A percentile compares a stretch with the other conserved stretches of the same genome.
phyloP scores from a whole-genome alignment of 2,113 vertebrate species.

The Copsychus sechellarum region DNA sequence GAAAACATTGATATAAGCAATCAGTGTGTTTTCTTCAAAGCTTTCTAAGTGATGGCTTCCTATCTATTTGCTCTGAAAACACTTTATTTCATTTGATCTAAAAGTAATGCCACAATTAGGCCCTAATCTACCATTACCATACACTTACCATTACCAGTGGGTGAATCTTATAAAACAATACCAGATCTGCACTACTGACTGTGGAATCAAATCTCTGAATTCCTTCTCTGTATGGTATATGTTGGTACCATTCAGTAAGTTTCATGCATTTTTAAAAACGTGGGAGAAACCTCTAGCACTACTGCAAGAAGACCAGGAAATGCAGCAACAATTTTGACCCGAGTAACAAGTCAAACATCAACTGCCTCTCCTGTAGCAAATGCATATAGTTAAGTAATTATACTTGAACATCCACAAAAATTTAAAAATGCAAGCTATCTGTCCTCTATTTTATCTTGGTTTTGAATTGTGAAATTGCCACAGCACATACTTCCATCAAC shows the following conservation, averaged over 20 bases:
- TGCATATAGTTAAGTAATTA: background rate
- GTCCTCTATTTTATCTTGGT: background rate
- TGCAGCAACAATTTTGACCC: background rate
- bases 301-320: background rate
- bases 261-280: background rate
- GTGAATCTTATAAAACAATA: background rate
- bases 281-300: background rate
- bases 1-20: background rate
- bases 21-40: background rate
- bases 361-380: background rate
- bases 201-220: background rate
- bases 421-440: background rate
- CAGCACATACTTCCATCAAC: background rate
- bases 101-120: background rate
- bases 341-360: background rate
- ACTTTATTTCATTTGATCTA: background rate
- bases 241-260: background rate
- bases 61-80: background rate
- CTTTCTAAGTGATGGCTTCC: background rate
- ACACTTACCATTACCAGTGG: background rate
- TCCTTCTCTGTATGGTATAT: background rate
- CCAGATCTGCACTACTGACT: background rate
- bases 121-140: background rate
- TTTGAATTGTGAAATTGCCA: background rate
- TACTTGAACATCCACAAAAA: background rate